phyloP scores from a whole-genome alignment of 1,140 invertebrate species.

The Scaptomyza pallida region DNA sequence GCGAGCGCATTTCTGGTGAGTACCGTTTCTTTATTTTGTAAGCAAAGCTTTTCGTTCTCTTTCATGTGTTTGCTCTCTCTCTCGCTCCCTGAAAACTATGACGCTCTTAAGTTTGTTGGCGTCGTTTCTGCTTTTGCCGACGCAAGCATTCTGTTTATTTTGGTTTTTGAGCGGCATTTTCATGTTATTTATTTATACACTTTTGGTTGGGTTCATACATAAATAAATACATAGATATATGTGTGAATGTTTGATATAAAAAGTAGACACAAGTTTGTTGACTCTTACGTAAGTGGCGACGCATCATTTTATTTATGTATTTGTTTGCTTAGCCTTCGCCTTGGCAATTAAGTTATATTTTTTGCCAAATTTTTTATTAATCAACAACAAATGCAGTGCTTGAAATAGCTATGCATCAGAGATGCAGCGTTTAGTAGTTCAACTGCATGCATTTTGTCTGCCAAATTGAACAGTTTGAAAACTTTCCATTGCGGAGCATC shows the following conservation, averaged over 20 bases:
- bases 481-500: conserved; percentile 61
- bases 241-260: conserved; percentile 5
- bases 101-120: conserved; percentile 43
- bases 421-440: conserved; percentile 33
- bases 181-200: conserved; percentile 66
- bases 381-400: conserved; percentile 55
- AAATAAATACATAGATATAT: background rate
- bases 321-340: conserved; percentile 54
- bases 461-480: conserved; percentile 31
- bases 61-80: background rate
- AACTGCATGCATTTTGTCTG: conserved; percentile 7
- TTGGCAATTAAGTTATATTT: conserved; percentile 42
- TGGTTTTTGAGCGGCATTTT: conserved; percentile 65
- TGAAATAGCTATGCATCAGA: conserved; percentile 3
- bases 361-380: conserved; percentile 58
- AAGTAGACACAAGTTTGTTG: conserved; percentile 60
- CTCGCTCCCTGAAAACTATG: background rate
- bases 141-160: conserved; percentile 71
- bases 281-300: conserved; percentile 65
- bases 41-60: conserved; percentile 21
- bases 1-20: conserved; percentile 66
- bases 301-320: conserved; percentile 1
- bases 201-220: conserved; percentile 19
- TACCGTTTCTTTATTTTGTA: background rate
- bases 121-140: conserved; percentile 42